Percentiles rank a stretch among this genome's conserved stretches.
phyloP scores from a whole-genome alignment of 2,113 vertebrate genomes.

The Saimiri boliviensis region DNA sequence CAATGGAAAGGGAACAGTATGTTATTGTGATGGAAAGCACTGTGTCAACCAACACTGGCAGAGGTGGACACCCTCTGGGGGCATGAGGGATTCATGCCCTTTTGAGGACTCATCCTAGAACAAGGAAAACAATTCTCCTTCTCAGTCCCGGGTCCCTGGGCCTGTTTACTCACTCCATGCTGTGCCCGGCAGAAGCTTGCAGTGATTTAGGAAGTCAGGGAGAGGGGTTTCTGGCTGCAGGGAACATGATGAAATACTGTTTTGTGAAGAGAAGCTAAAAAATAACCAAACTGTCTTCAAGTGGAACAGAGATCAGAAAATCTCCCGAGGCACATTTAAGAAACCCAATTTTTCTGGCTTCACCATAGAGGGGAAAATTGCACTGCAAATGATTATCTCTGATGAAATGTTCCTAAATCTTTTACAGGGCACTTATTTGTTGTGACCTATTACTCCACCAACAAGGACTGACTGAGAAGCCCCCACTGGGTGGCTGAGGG shows the following conservation, averaged over 20 bases:
- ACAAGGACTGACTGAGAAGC: neutral
- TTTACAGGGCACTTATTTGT: neutral
- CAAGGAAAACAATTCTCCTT: neutral
- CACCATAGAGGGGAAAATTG: neutral
- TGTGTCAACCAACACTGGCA: neutral
- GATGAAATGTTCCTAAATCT: neutral
- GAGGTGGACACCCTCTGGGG: neutral
- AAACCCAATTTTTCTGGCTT: neutral
- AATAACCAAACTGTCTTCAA: conserved; percentile 39
- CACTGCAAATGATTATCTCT: neutral
- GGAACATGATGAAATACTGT: neutral
- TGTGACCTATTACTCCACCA: neutral
- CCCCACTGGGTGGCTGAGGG: neutral
- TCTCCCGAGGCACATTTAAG: neutral
- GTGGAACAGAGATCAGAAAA: neutral
- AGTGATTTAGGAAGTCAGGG: neutral
- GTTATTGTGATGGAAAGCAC: neutral
- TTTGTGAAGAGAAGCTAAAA: neutral
- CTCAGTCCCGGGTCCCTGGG: neutral
- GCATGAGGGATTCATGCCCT: neutral
- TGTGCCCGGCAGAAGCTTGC: neutral
- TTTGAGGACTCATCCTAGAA: neutral
- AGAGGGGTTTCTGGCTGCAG: neutral
- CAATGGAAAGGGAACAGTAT: neutral
- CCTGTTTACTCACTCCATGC: neutral